Percentiles rank a stretch among this genome's conserved stretches.
phyloP scores from a whole-genome alignment of 2,113 vertebrate genomes.

The Bucco capensis region DNA sequence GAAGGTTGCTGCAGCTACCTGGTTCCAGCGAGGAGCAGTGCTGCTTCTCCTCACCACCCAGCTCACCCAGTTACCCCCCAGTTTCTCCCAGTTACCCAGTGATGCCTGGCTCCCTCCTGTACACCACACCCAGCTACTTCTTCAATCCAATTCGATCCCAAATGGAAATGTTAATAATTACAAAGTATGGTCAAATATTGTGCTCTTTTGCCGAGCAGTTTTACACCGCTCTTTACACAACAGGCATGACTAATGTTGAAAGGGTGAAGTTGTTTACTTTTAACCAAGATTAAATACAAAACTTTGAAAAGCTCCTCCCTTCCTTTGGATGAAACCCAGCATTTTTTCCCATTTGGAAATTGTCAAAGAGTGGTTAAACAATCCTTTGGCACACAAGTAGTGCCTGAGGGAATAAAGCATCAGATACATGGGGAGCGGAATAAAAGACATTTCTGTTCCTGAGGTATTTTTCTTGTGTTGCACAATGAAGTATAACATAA shows the following conservation, averaged over 20 bases:
- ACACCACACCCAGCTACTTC: not conserved
- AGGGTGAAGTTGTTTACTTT: constrained; percentile 63
- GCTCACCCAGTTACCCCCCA: not conserved
- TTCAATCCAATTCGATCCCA: not conserved
- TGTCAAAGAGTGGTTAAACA: constrained; percentile 64
- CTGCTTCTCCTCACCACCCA: not conserved
- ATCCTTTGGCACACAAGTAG: constrained; percentile 65
- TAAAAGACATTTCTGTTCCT: constrained; percentile 39
- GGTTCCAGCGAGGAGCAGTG: not conserved
- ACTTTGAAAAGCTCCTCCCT: constrained; percentile 65
- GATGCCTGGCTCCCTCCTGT: accelerated
- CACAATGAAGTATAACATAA: constrained; percentile 20
- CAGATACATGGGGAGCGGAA: constrained; percentile 42
- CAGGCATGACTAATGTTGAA: constrained; percentile 59
- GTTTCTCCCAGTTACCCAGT: not conserved
- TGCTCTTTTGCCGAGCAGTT: not conserved
- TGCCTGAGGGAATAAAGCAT: constrained; percentile 42
- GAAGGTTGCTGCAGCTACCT: not conserved
- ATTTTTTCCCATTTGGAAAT: constrained; percentile 56
- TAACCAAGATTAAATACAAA: constrained; percentile 63
- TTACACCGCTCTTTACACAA: constrained; percentile 24
- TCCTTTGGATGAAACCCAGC: constrained; percentile 63
- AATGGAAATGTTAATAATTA: not conserved
- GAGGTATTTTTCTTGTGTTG: constrained; percentile 45
- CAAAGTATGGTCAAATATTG: not conserved